Evolutionary conservation across 2,888 invertebrate species (phyloP), one percentile per base, ranked within the genome.

Genomic region (Epistrophe grossulariae): DNA sequence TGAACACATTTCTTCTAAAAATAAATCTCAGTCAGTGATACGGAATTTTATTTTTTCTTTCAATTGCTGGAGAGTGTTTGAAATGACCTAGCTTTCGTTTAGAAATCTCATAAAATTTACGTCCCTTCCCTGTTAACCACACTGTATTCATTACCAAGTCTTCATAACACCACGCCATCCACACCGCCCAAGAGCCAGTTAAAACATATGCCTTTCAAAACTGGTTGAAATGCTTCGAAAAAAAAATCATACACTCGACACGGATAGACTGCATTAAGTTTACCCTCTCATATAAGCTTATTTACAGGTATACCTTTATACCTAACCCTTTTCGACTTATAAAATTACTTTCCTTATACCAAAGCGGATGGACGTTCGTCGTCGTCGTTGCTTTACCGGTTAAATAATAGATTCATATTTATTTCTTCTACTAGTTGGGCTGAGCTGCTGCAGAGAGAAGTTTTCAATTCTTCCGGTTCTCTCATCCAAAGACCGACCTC

Each of bases 381-480:
- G 52, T 68, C 24, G 80, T 81, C 76, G 71, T 77, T 68, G 59
- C 71, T 84, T 84, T 70, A 62, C 77, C 62, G 77, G 72, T 62
- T 85, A 59, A 82, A 82, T 85, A 85, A 85, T 82, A 85, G 85
- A 85, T 85, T 85, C 85, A 77, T 80, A 78, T 64, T 82, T 85
- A 85, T 82, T 55, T 55, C 40, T 55, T 55, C 40, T 82, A 64
- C 66, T 48, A 5, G 19, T 17, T 66, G 1, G 17, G 9, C 19
- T 43, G 28, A 59, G 43, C 45, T 73, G 35, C 60, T 52, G 66
- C 40, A 79, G 72, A 84, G 77, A 84, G 73, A 81, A 81, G 48
- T 85, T 85, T 85, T 62, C 85, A 79, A 13, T 24, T 76, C 48
- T 81, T 72, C 77, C 77, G 68, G 77, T 72, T 38, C 45, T 66